phyloP scores from a whole-genome alignment of 1,140 invertebrate species.

The Bombus confusus region DNA sequence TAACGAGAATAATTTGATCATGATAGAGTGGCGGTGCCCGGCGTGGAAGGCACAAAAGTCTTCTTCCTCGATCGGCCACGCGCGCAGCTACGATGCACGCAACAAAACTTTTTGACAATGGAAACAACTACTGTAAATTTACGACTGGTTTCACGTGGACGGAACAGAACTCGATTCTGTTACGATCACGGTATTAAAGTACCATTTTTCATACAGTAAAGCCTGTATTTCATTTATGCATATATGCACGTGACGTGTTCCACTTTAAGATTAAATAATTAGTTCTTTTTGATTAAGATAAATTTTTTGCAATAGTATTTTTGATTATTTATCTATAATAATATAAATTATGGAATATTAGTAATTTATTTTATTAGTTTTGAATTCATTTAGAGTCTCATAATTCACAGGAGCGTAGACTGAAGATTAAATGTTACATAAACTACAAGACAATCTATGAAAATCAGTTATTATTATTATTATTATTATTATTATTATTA shows the following conservation, averaged over 20 bases:
- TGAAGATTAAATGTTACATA: neutral
- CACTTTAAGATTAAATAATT: neutral
- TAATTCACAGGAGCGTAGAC: neutral
- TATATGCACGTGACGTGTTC: neutral
- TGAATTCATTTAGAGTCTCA: neutral
- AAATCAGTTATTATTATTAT: neutral
- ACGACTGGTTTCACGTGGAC: slow-evolving; percentile 62
- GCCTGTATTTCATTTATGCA: slow-evolving; percentile 17
- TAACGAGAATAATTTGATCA: slow-evolving; percentile 99
- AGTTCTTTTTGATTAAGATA: neutral
- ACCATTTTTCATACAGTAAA: slow-evolving; percentile 24
- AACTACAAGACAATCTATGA: neutral
- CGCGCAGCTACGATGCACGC: slow-evolving; percentile 43
- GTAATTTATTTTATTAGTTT: neutral
- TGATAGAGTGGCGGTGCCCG: slow-evolving; percentile 79
- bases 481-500: neutral
- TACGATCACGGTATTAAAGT: slow-evolving; percentile 44
- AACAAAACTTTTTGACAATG: slow-evolving; percentile 51
- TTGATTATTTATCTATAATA: neutral
- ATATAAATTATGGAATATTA: neutral
- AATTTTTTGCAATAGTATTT: neutral
- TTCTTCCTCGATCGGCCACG: slow-evolving; percentile 51
- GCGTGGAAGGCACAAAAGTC: slow-evolving; percentile 60
- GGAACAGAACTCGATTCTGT: slow-evolving; percentile 31
- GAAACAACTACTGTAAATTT: slow-evolving; percentile 54